These are phyloP conservation scores for Lysandra coridon DNA, from an alignment of 2,888 invertebrate species.

Conservation along the genomic window DNA sequence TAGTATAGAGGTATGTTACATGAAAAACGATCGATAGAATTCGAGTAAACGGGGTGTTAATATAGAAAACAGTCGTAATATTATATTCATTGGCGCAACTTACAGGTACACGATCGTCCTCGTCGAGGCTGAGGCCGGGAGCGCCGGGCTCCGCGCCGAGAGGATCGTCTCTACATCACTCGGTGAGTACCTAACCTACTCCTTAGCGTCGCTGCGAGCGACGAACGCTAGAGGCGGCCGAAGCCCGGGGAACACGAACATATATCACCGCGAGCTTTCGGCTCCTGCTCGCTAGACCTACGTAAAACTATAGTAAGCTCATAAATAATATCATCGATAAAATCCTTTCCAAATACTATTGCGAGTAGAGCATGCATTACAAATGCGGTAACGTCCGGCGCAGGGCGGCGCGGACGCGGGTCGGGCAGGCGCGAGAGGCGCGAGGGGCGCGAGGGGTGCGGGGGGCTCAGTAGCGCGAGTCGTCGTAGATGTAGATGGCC, in stretches of 20 bases:
- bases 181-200: conserved; percentile 54
- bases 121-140: conserved; percentile 58
- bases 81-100: conserved; percentile 68
- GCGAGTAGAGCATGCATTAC: conserved; percentile 30
- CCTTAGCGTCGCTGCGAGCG: conserved; percentile 52
- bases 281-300: conserved; percentile 50
- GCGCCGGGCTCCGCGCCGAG: neutral
- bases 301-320: conserved; percentile 51
- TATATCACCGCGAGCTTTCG: conserved; percentile 65
- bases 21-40: conserved; percentile 38
- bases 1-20: conserved; percentile 40
- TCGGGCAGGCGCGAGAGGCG: conserved; percentile 25
- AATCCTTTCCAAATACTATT: conserved; percentile 34
- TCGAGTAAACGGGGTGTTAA: conserved; percentile 35
- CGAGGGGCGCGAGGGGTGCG: conserved; percentile 17
- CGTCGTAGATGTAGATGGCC: conserved; percentile 80
- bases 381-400: conserved; percentile 29
- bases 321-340: conserved; percentile 45
- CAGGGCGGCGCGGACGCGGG: neutral
- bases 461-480: conserved; percentile 65
- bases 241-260: conserved; percentile 57
- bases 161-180: conserved; percentile 43
- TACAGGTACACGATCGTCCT: conserved; percentile 69
- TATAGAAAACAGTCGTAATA: conserved; percentile 34
- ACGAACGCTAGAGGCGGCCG: conserved; percentile 15